Evolutionary conservation across 2,797 vertebrate genomes (phyloP).

Genomic region (Pangasius sanitwongsei): DNA sequence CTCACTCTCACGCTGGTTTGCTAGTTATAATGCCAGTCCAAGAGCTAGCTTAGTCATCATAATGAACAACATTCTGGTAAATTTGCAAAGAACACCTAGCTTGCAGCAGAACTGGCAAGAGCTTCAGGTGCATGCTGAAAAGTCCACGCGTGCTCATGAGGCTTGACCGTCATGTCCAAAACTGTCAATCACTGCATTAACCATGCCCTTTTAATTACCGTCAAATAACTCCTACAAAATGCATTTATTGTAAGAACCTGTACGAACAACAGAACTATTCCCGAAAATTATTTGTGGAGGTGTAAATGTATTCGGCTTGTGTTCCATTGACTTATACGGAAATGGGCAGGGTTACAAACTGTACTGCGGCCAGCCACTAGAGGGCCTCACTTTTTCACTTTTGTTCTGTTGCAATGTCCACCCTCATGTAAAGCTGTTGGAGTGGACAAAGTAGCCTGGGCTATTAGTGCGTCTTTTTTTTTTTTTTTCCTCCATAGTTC

Average conservation of each 20-base stretch:
- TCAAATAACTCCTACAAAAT: neutral
- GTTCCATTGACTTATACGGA: neutral
- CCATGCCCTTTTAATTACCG: neutral
- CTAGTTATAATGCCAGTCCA: neutral
- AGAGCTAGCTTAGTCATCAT: neutral
- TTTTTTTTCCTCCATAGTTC: neutral
- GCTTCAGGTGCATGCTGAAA: neutral
- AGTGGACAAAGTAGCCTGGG: neutral
- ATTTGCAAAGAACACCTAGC: neutral
- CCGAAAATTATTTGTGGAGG: neutral
- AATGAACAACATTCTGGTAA: neutral
- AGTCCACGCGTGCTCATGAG: neutral
- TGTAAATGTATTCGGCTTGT: neutral
- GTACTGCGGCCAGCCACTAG: neutral
- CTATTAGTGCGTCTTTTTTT: neutral
- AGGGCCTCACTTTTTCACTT: neutral
- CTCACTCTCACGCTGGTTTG: neutral
- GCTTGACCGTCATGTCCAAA: neutral
- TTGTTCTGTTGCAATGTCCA: neutral
- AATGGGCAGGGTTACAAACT: neutral
- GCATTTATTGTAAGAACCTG: neutral
- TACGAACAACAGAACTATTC: neutral
- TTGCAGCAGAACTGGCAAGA: neutral
- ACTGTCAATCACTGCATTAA: neutral
- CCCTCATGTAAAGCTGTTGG: neutral